phyloP scores from a whole-genome alignment of 2,888 invertebrate species.

The Gryllus longicercus region DNA sequence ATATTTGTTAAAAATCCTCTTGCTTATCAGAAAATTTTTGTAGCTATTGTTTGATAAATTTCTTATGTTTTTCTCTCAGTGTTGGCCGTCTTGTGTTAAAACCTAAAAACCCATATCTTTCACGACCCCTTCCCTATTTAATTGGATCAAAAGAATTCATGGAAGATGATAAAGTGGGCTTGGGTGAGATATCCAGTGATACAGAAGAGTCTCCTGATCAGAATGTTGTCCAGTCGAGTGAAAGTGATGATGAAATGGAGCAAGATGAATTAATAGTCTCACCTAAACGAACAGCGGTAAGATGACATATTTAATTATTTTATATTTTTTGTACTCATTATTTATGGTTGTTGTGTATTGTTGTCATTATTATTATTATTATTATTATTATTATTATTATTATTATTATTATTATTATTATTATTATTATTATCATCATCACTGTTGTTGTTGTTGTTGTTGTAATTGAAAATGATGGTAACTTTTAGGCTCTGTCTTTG shows the following conservation, averaged over 20 bases:
- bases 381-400: too few relatives aligned
- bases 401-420: too few relatives aligned
- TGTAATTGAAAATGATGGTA: neutral
- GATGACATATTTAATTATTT: neutral
- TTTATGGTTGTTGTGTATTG: too few relatives aligned
- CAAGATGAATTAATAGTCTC: neutral
- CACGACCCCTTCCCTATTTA: constrained; percentile 72
- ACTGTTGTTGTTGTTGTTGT: too few relatives aligned
- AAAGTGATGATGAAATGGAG: constrained; percentile 30
- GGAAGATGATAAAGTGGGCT: constrained; percentile 54
- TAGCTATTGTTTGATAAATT: too few relatives aligned
- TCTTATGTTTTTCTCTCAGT: constrained; percentile 47
- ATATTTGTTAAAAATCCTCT: neutral
- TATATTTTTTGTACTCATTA: neutral
- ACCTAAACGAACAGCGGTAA: constrained; percentile 5
- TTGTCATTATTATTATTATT: too few relatives aligned
- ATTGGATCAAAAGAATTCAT: constrained; percentile 70
- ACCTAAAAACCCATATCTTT: constrained; percentile 70
- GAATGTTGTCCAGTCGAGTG: constrained; percentile 29
- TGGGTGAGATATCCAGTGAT: constrained; percentile 44
- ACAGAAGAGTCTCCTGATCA: constrained; percentile 38
- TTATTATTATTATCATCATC: too few relatives aligned
- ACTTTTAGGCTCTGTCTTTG: constrained; percentile 25
- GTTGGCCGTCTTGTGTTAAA: constrained; percentile 54
- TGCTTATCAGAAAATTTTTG: neutral